Evolutionary conservation across 2,888 invertebrate species (phyloP), one percentile per base, ranked within the genome.

Genomic region (Hyposoter didymator): DNA sequence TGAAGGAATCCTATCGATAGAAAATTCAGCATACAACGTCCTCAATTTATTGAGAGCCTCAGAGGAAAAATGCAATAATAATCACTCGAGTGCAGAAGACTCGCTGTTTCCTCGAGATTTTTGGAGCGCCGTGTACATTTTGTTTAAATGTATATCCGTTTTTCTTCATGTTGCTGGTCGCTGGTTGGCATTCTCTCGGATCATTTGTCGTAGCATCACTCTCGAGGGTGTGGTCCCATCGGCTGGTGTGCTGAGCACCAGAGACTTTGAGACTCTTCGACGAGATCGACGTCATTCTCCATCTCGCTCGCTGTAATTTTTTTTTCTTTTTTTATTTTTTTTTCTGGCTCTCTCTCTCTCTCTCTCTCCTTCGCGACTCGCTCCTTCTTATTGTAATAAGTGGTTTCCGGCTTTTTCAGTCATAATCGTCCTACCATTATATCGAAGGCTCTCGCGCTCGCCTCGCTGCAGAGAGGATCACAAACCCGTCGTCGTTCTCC

Each of bases 361-460:
- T 55, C 43, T 49, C 52, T 39, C 39, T 66, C 32, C 55, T 43
- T 75, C 3, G 32, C 59, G 32, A 22, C 67, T 22, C 22, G 22
- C 47, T 62, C 43, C 72, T 80, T 74, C 64, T 80, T 80, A 80
- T 76, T 88, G 90, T 87, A 90, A 92, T 92, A 93, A 93, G 92
- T 93, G 92, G 92, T 93, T 93, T 93, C 93, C 93, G 93, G 93
- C 92, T 93, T 93, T 93, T 93, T 93, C 91, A 90, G 92, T 93
- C 91, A 93, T 93, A 93, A 93, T 93, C 92, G 91, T 86, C 88
- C 82, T 67, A 85, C 91, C 90, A 93, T 92, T 93, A 93, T 81
- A 66, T 66, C 91, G 90, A 89, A 91, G 92, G 91, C 91, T 92
- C 90, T 90, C 89, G 90, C n/a, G n/a, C n/a, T n/a, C n/a, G n/a